phyloP scores from a whole-genome alignment of 2,888 invertebrate genomes.

The Nomada fabriciana region DNA sequence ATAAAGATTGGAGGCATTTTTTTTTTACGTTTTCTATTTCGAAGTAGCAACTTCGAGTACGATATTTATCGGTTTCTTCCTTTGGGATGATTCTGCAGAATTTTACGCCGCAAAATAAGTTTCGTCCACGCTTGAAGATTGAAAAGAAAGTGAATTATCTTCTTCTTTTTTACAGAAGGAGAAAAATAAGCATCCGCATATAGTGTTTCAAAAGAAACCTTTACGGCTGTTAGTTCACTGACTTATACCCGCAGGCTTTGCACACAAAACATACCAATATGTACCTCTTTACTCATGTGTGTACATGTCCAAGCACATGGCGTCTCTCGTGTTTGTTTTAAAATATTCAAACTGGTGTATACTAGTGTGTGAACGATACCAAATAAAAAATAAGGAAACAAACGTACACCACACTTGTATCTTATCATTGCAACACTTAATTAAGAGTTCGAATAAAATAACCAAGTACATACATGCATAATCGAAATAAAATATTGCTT shows the following conservation, averaged over 20 bases:
- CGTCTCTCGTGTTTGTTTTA: conserved; percentile 15
- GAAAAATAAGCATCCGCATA: neutral
- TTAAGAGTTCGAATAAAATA: neutral
- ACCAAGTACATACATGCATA: too few relatives aligned
- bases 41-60: neutral
- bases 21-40: neutral
- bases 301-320: neutral
- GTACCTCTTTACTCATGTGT: neutral
- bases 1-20: too few relatives aligned
- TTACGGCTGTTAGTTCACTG: neutral
- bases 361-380: neutral
- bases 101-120: neutral
- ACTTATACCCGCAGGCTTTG: conserved; percentile 2
- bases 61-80: too few relatives aligned
- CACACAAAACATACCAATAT: neutral
- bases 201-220: neutral
- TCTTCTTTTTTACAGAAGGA: neutral
- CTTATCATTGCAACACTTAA: neutral
- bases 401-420: neutral
- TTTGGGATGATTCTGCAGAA: neutral
- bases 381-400: neutral
- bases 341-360: conserved; percentile 9
- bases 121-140: neutral
- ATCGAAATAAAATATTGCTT: too few relatives aligned
- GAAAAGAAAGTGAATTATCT: neutral